These are phyloP conservation scores for Mastomys natalensis DNA, from an alignment of 2,113 vertebrate genomes.

Conservation along the genomic window DNA sequence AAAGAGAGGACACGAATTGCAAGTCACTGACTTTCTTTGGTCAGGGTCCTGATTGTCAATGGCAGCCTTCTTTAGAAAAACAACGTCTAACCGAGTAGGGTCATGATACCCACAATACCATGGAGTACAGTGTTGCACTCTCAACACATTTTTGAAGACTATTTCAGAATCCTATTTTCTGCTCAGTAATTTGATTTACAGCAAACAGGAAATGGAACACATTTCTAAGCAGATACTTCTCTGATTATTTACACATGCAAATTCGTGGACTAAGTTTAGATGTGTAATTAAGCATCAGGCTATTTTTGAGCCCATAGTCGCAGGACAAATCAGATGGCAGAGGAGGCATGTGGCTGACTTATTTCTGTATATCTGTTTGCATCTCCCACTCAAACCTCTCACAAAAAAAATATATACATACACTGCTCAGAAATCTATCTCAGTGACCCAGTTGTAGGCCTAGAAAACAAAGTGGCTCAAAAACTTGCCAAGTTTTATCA, in stretches of 20 bases:
- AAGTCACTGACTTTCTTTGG: neutral
- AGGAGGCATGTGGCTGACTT: slow-evolving; percentile 21
- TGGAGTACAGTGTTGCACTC: neutral
- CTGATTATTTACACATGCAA: slow-evolving; percentile 81
- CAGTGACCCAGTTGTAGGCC: slow-evolving; percentile 20
- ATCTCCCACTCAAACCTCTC: neutral
- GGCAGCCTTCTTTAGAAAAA: neutral
- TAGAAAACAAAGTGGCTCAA: neutral
- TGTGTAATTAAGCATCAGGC: slow-evolving; percentile 72
- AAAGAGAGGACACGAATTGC: neutral
- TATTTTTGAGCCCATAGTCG: slow-evolving; percentile 70
- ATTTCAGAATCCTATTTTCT: slow-evolving; percentile 67
- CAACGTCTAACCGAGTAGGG: neutral
- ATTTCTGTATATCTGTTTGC: slow-evolving; percentile 47
- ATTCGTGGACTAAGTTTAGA: slow-evolving; percentile 78
- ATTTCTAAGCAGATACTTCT: slow-evolving; percentile 79
- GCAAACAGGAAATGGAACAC: slow-evolving; percentile 80
- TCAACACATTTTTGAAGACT: neutral
- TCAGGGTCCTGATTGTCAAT: neutral
- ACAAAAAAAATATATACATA: neutral
- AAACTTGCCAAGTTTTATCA: neutral
- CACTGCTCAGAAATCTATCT: neutral
- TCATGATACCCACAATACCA: neutral
- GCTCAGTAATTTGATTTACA: slow-evolving; percentile 72
- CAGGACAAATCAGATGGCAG: slow-evolving; percentile 59